phyloP scores from a whole-genome alignment of 2,888 invertebrate genomes.

The Tetragonula carbonaria region DNA sequence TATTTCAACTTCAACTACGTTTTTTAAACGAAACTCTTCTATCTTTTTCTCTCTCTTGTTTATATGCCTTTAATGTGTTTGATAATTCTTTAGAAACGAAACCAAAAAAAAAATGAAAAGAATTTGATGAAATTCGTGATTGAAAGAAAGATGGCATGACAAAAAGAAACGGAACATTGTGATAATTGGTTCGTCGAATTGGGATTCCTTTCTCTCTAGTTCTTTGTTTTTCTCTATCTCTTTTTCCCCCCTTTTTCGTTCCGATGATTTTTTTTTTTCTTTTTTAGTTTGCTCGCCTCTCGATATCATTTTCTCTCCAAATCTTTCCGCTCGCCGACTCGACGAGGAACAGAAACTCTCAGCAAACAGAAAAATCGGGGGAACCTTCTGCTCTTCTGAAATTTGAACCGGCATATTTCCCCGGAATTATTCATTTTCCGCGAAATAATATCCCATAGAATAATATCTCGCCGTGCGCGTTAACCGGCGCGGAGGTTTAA shows the following conservation, averaged over 20 bases:
- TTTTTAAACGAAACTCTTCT: neutral
- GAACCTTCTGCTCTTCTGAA: neutral
- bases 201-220: neutral
- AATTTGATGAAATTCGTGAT: neutral
- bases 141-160: neutral
- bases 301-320: neutral
- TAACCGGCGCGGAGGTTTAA: neutral
- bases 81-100: neutral
- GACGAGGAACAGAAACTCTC: neutral
- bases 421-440: neutral
- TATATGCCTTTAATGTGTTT: rapidly evolving
- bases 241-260: neutral
- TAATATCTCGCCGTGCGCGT: neutral
- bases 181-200: constrained; percentile 16
- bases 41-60: neutral
- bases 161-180: neutral
- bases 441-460: neutral
- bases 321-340: neutral
- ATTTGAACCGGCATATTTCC: neutral
- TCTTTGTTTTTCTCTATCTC: constrained; percentile 2
- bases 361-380: neutral
- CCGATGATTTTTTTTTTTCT: constrained; percentile 7
- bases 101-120: too few relatives aligned
- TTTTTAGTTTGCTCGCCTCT: neutral
- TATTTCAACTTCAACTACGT: neutral